Evolutionary conservation across 92 coral and sea anemone species (phyloP).

Genomic region (Epizoanthus illoricatus): DNA sequence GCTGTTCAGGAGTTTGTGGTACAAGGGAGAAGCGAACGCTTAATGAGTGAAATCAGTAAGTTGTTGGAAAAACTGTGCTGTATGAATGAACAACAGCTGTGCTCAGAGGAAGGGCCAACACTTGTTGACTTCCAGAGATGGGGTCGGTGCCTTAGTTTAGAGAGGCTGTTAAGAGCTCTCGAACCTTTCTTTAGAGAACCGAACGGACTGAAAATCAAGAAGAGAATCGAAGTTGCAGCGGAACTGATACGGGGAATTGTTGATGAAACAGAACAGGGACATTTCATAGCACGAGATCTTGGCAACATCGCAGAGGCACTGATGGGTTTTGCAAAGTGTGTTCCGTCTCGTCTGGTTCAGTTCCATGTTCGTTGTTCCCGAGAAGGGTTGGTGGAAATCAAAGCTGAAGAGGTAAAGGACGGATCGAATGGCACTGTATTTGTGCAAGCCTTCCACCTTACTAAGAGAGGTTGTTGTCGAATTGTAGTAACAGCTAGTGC

Average conservation of each 20-base stretch:
- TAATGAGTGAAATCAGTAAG: constrained; percentile 25
- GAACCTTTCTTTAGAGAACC: constrained; percentile 10
- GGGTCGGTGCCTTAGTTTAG: constrained; percentile 1
- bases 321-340: constrained; percentile 18
- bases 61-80: constrained; percentile 10
- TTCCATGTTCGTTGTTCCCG: constrained; percentile 6
- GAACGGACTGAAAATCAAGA: constrained; percentile 11
- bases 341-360: constrained; percentile 22
- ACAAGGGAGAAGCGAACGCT: not conserved
- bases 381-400: not conserved
- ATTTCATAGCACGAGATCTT: constrained; percentile 19
- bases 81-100: not conserved
- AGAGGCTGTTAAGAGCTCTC: not conserved
- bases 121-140: not conserved
- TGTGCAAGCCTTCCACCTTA: constrained; percentile 4
- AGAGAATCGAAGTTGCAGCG: constrained; percentile 22
- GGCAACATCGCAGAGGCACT: constrained; percentile 4
- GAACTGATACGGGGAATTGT: constrained; percentile 16
- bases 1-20: not conserved
- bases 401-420: not conserved
- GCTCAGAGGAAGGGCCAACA: not conserved
- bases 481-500: constrained; percentile 1
- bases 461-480: not conserved
- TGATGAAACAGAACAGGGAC: constrained; percentile 7
- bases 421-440: not conserved